Conservation (phyloP, 2,888 invertebrate genomes). For the Phania funesta region DNA sequence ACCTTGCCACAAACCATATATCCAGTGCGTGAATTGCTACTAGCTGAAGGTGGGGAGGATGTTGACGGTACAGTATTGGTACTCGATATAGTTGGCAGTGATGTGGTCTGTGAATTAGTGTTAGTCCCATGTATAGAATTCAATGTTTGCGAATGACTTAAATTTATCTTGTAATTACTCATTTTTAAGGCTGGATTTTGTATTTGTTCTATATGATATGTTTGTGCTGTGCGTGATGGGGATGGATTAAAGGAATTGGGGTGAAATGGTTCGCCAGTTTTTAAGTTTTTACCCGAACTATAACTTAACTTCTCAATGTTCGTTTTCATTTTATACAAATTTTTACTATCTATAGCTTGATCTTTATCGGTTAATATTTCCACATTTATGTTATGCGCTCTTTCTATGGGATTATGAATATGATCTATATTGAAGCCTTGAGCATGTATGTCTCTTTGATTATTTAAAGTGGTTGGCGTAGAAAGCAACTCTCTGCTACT, state of each 20-base stretch:
- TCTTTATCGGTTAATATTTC: constrained; percentile 86
- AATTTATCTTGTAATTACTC: constrained; percentile 68
- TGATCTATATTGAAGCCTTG: constrained; percentile 76
- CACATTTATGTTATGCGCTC: constrained; percentile 80
- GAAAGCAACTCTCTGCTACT: constrained; percentile 71
- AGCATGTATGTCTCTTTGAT: constrained; percentile 84
- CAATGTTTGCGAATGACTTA: constrained; percentile 45
- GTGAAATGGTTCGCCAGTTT: constrained; percentile 70
- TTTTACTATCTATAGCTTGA: constrained; percentile 79
- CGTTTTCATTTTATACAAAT: constrained; percentile 77
- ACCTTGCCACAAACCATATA: constrained; percentile 37
- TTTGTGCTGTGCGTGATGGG: constrained; percentile 33
- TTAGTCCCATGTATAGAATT: constrained; percentile 25
- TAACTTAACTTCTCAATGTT: constrained; percentile 78
- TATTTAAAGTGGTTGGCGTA: constrained; percentile 83
- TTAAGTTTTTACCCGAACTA: constrained; percentile 74
- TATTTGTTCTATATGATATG: constrained; percentile 63
- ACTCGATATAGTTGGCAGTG: neutral
- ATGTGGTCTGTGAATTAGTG: constrained; percentile 59
- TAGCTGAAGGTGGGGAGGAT: constrained; percentile 29
- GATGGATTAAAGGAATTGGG: constrained; percentile 22
- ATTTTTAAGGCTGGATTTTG: constrained; percentile 67
- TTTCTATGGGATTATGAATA: constrained; percentile 82
- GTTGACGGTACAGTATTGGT: constrained; percentile 34
- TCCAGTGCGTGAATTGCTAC: constrained; percentile 1